phyloP scores from a whole-genome alignment of 2,797 vertebrate genomes.

The Oreochromis mossambicus region DNA sequence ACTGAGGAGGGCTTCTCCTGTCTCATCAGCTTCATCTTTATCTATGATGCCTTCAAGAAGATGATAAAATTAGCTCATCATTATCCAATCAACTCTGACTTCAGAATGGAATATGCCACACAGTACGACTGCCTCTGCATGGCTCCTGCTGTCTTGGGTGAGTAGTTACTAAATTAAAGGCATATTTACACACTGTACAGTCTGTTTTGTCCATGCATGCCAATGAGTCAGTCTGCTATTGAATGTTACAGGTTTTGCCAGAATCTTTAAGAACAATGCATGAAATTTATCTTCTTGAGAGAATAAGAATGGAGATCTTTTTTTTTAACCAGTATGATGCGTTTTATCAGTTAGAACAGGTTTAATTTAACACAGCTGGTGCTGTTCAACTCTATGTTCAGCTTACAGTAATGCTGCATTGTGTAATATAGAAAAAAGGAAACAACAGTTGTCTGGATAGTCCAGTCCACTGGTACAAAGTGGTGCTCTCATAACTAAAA shows the following conservation, averaged over 20 bases:
- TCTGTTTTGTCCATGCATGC: neutral
- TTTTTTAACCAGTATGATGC: neutral
- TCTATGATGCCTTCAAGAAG: constrained; percentile 98
- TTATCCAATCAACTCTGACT: constrained; percentile 90
- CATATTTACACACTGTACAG: neutral
- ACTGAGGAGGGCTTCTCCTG: constrained; percentile 97
- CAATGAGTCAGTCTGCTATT: neutral
- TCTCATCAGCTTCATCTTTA: constrained; percentile 99
- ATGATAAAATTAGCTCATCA: constrained; percentile 93
- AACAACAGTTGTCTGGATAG: neutral
- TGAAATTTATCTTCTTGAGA: neutral
- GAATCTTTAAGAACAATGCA: neutral
- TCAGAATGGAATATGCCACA: constrained; percentile 81
- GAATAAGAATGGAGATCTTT: too few species aligned
- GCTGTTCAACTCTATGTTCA: neutral
- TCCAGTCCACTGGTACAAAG: neutral
- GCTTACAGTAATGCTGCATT: neutral
- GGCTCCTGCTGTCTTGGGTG: constrained; percentile 80
- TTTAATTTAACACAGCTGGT: neutral
- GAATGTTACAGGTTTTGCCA: neutral
- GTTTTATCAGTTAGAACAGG: fast-evolving
- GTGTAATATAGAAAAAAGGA: neutral
- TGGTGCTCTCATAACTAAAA: neutral
- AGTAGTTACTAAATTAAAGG: constrained; percentile 2
- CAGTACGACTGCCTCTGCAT: constrained; percentile 89